Evolutionary conservation across 2,113 vertebrate species (phyloP).

Genomic region (Todiramphus chloris): DNA sequence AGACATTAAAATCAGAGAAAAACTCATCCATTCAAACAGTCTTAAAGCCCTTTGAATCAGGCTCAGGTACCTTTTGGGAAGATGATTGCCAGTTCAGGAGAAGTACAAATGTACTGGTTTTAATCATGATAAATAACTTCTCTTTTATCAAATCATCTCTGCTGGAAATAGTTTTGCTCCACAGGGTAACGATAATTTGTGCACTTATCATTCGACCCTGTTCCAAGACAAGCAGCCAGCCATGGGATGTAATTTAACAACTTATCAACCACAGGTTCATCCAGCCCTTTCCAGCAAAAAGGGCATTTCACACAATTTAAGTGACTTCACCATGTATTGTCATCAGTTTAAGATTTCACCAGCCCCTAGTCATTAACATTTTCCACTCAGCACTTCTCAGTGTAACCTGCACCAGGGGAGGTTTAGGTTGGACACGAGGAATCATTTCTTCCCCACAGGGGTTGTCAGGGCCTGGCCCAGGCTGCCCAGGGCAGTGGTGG

Average conservation of each 20-base stretch:
- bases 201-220: slow-evolving; percentile 3
- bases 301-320: slow-evolving; percentile 58
- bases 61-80: slow-evolving; percentile 3
- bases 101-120: slow-evolving; percentile 42
- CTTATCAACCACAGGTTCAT: slow-evolving; percentile 40
- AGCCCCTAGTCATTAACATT: slow-evolving; percentile 47
- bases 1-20: slow-evolving; percentile 6
- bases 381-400: slow-evolving; percentile 22
- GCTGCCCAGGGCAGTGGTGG: too few relatives aligned
- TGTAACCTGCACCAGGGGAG: neutral
- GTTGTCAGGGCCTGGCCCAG: too few relatives aligned
- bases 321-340: slow-evolving; percentile 47
- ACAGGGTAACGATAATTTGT: slow-evolving; percentile 24
- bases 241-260: slow-evolving; percentile 58
- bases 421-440: too few relatives aligned
- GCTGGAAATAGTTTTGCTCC: slow-evolving; percentile 33
- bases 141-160: slow-evolving; percentile 60
- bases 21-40: neutral
- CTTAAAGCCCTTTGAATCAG: slow-evolving; percentile 24
- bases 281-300: slow-evolving; percentile 51
- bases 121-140: slow-evolving; percentile 65
- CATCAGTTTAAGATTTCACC: slow-evolving; percentile 51
- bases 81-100: slow-evolving; percentile 29
- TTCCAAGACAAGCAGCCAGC: slow-evolving; percentile 51
- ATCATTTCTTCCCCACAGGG: too few relatives aligned